Conservation (phyloP, 2,888 invertebrate genomes). For the Sinotaia quadrata region DNA sequence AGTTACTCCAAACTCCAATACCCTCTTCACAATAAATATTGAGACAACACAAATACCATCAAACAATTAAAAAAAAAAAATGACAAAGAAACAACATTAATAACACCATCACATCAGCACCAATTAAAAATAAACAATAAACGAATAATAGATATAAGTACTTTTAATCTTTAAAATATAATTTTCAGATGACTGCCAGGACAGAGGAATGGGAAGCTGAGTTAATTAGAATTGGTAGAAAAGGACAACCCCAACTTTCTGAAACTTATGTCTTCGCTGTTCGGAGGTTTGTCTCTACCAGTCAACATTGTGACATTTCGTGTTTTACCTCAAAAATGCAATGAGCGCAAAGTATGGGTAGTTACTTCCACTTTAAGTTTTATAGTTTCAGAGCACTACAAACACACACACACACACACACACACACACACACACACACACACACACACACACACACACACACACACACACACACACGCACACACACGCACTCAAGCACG, state of each 20-base stretch:
- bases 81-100: no score
- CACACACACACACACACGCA: not conserved
- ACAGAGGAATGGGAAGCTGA: constrained; percentile 49
- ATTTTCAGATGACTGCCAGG: constrained; percentile 33
- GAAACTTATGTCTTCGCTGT: constrained; percentile 47
- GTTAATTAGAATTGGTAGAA: constrained; percentile 42
- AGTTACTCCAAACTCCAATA: no score
- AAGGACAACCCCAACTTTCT: constrained; percentile 30
- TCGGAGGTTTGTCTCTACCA: constrained; percentile 45
- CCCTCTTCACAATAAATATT: no score
- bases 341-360: no score
- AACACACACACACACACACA: not conserved
- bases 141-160: no score
- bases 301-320: not conserved
- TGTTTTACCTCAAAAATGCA: not conserved
- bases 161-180: no score
- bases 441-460: not conserved
- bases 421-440: not conserved
- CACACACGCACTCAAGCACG: not conserved
- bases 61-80: no score
- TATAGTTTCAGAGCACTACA: not conserved
- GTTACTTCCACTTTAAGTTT: no score
- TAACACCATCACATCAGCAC: no score
- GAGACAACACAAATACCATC: no score
- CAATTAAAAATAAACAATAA: no score